These are phyloP conservation scores for Podiceps cristatus DNA, from an alignment of 2,113 vertebrate genomes.

Conservation along the genomic window DNA sequence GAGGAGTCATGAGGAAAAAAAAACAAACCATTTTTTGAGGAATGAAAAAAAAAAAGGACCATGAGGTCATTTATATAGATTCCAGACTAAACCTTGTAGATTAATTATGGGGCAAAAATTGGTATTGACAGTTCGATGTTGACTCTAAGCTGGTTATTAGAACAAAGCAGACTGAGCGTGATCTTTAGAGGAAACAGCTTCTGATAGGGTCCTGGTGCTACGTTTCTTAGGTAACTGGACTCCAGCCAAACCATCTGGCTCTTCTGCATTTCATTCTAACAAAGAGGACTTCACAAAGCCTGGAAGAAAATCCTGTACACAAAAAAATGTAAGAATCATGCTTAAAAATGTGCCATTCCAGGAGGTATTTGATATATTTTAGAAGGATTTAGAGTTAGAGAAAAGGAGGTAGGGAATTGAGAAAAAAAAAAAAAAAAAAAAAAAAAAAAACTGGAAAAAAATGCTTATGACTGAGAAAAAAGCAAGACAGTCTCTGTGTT, in stretches of 20 bases:
- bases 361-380: neutral
- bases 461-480: neutral
- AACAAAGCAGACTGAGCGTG: constrained; percentile 6
- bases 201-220: constrained; percentile 25
- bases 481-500: neutral
- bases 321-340: neutral
- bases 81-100: constrained; percentile 10
- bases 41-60: neutral
- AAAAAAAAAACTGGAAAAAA: neutral
- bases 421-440: neutral
- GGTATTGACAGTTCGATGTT: constrained; percentile 36
- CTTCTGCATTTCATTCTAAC: constrained; percentile 64
- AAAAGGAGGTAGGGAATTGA: neutral
- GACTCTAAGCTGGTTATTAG: constrained; percentile 51
- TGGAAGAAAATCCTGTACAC: constrained; percentile 23
- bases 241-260: constrained; percentile 61
- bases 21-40: neutral
- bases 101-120: constrained; percentile 26
- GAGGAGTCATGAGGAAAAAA: neutral
- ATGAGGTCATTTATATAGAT: constrained; percentile 23
- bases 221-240: constrained; percentile 58
- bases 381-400: neutral
- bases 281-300: constrained; percentile 49
- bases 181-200: constrained; percentile 61
- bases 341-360: neutral